Evolutionary conservation across 2,888 invertebrate genomes (phyloP).

Genomic region (Hyposoter dolosus): DNA sequence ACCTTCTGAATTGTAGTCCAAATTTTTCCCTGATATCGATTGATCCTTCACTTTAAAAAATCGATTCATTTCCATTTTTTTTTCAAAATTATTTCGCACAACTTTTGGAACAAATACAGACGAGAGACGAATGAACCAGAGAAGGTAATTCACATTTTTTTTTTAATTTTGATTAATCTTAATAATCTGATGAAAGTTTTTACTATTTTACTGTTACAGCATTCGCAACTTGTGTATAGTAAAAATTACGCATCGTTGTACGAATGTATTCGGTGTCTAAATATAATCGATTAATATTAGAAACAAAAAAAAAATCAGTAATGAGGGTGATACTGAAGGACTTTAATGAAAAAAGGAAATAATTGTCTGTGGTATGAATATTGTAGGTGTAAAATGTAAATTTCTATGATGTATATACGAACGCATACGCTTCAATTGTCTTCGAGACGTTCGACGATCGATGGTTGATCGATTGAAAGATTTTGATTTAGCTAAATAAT

Average conservation of each 20-base stretch:
- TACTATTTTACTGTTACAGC: background rate
- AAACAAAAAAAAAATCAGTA: slow-evolving; percentile 60
- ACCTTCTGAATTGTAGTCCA: background rate
- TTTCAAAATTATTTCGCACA: background rate
- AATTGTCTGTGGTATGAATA: slow-evolving; percentile 10
- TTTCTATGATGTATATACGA: slow-evolving; percentile 74
- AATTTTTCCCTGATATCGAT: background rate
- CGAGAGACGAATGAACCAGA: background rate
- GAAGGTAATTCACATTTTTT: background rate
- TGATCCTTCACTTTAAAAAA: background rate
- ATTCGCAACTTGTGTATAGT: background rate
- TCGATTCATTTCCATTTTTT: background rate
- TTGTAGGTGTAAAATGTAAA: slow-evolving; percentile 66
- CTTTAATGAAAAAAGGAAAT: slow-evolving; percentile 14
- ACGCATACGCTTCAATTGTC: slow-evolving; percentile 80
- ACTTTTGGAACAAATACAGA: background rate
- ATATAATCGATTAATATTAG: slow-evolving; percentile 68
- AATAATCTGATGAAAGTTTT: background rate
- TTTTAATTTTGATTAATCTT: background rate
- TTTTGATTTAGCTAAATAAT: background rate
- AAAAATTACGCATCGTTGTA: slow-evolving; percentile 7
- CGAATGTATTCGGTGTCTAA: slow-evolving; percentile 72
- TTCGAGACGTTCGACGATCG: slow-evolving; percentile 42
- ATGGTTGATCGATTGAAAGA: background rate
- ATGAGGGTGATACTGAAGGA: slow-evolving; percentile 43